Evolutionary conservation across 2,797 vertebrate species (phyloP), one percentile per base, ranked within the genome.

Genomic region (Acropternis orthonyx): DNA sequence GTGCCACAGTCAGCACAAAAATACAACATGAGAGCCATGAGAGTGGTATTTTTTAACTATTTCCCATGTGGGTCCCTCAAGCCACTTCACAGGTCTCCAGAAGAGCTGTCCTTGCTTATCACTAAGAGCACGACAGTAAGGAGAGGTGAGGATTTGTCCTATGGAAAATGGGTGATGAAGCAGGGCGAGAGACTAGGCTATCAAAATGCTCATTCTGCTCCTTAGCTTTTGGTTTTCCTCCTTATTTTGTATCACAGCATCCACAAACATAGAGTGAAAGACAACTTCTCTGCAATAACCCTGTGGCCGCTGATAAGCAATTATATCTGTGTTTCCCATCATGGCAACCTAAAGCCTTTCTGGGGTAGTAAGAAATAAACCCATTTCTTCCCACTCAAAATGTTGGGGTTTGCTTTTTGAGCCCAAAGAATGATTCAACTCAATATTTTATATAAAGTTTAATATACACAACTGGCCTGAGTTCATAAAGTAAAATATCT

Each of bases 401-500:
- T 73, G 10, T 22, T 73, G 27, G 20, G 7, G 7, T 79, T 85
- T 72, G 28, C 48, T 91, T 59, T 72, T 48, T 51, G 30, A 81
- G 39, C 39, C 69, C 43, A 55, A 78, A 83, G 51, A 88, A 80
- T 85, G 8, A 52, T 87, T 94, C 59, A 44, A 4, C 24, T 77
- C 21, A 30, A 17, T 73, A 71, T 90, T 77, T 94, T n/a, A n/a
- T 58, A 46, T 56, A 28, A 84, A 89, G n/a, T 59, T 78, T 69
- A 89, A 89, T 84, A 85, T 54, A 63, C 36, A 88, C n/a, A 36
- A 95, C 27, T 43, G 37, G 8, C 39, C 30, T 46, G 62, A 92
- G 66, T 84, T 95, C 79, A 72, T 59, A 80, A 83, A 82, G 71
- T 43, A 61, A 92, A 91, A 92, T 82, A 93, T 88, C 32, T 51